Percentiles rank a stretch among this genome's conserved stretches.
These are phyloP conservation scores for Sylvia borin DNA, from an alignment of 2,797 vertebrate species.

Conservation along the genomic window DNA sequence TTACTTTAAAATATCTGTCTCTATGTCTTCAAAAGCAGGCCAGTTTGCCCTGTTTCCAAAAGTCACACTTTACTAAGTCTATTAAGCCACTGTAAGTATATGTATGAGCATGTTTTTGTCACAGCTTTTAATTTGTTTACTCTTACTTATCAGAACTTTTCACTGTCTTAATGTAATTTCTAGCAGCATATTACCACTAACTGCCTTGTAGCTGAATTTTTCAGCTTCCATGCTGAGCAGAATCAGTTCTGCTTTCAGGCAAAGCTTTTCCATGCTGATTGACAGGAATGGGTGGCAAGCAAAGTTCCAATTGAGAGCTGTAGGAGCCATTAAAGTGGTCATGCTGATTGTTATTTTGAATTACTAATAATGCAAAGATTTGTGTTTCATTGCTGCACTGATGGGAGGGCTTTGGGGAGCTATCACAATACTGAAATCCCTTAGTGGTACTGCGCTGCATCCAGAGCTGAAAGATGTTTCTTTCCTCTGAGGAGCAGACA, in stretches of 20 bases:
- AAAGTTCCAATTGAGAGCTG: constrained; percentile 20
- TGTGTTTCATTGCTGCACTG: constrained; percentile 45
- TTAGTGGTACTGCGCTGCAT: neutral
- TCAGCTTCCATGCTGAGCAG: constrained; percentile 35
- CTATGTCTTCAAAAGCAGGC: neutral
- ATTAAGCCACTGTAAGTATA: neutral
- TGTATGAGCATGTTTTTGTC: neutral
- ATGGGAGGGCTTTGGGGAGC: constrained; percentile 11
- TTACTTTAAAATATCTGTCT: neutral
- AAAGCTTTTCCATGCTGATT: constrained; percentile 48
- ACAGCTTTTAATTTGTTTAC: neutral
- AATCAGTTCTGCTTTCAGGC: constrained; percentile 46
- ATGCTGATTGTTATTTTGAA: constrained; percentile 49
- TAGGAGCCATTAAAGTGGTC: neutral
- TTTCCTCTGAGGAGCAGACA: constrained; percentile 6
- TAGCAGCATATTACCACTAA: neutral
- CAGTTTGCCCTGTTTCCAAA: neutral
- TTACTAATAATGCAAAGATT: constrained; percentile 58
- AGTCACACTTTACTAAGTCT: neutral
- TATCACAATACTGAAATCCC: constrained; percentile 8
- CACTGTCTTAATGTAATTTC: constrained; percentile 15
- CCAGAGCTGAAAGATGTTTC: constrained; percentile 26
- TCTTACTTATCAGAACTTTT: constrained; percentile 42
- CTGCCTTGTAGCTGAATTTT: constrained; percentile 9
- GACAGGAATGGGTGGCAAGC: constrained; percentile 30